A percentile compares a stretch with the other conserved stretches of the same genome.
Conservation (phyloP, 2,888 invertebrate species). For the Thecocarcelia acutangulata region DNA sequence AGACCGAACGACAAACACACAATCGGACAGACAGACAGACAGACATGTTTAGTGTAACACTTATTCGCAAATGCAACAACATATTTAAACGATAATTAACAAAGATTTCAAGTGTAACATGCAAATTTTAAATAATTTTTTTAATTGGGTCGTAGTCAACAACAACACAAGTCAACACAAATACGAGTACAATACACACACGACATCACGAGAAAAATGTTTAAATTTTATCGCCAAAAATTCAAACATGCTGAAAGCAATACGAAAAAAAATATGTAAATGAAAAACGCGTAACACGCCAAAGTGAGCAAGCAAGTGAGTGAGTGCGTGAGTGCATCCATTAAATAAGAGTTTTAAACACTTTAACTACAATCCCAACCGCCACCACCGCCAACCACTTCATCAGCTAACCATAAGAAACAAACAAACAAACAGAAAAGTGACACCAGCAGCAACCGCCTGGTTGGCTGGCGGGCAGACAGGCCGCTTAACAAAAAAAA, state of each 20-base stretch:
- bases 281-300: not conserved
- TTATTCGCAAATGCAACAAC: conserved; percentile 43
- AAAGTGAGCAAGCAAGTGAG: not conserved
- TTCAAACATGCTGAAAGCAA: conserved; percentile 17
- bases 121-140: conserved; percentile 62
- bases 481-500: not conserved
- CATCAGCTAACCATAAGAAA: not conserved
- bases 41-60: conserved; percentile 45
- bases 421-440: too few species aligned
- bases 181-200: conserved; percentile 24
- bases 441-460: too few species aligned
- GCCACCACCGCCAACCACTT: not conserved
- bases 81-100: conserved; percentile 59
- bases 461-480: not conserved
- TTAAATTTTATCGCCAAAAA: conserved; percentile 29
- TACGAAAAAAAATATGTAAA: not conserved
- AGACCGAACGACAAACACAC: too few species aligned
- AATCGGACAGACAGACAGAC: too few species aligned
- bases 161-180: too few species aligned
- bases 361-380: conserved; percentile 3
- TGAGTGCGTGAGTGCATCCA: conserved; percentile 29
- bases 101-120: conserved; percentile 69
- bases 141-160: conserved; percentile 65
- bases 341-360: conserved; percentile 25
- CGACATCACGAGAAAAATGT: conserved; percentile 31